phyloP scores from a whole-genome alignment of 2,113 vertebrate species.

The Pelusios castaneus region DNA sequence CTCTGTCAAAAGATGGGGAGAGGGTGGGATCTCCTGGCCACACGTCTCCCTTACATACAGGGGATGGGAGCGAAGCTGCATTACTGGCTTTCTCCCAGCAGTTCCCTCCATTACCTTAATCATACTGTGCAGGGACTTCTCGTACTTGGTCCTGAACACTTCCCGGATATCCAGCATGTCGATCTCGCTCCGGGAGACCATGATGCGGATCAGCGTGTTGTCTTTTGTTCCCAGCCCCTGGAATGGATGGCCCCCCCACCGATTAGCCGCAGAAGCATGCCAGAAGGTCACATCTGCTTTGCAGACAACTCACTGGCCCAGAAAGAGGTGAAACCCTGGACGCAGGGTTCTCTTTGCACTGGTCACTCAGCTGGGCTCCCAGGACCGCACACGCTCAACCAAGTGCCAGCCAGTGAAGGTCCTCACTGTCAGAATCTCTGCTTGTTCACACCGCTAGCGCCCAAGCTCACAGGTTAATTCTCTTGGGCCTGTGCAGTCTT shows the following conservation, averaged over 20 bases:
- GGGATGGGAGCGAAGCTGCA: background rate
- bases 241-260: background rate
- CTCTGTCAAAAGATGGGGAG: too few relatives aligned
- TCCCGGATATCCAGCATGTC: slow-evolving; percentile 97
- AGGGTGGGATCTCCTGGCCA: background rate
- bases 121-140: slow-evolving; percentile 95
- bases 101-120: slow-evolving; percentile 82
- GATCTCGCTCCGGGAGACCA: slow-evolving; percentile 93
- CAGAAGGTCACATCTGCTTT: background rate
- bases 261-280: background rate
- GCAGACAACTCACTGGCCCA: background rate
- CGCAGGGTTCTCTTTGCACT: background rate
- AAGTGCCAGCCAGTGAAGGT: background rate
- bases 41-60: background rate
- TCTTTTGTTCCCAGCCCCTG: slow-evolving; percentile 94
- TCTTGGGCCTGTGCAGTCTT: background rate
- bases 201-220: slow-evolving; percentile 96
- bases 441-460: background rate
- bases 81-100: rapidly evolving
- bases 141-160: slow-evolving; percentile 92
- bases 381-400: too few relatives aligned
- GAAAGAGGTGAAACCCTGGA: background rate
- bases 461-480: background rate
- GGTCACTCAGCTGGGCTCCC: background rate
- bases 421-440: background rate